Evolutionary conservation across 2,888 invertebrate genomes (phyloP), one percentile per base, ranked within the genome.

Genomic region (Tetragonisca angustula): DNA sequence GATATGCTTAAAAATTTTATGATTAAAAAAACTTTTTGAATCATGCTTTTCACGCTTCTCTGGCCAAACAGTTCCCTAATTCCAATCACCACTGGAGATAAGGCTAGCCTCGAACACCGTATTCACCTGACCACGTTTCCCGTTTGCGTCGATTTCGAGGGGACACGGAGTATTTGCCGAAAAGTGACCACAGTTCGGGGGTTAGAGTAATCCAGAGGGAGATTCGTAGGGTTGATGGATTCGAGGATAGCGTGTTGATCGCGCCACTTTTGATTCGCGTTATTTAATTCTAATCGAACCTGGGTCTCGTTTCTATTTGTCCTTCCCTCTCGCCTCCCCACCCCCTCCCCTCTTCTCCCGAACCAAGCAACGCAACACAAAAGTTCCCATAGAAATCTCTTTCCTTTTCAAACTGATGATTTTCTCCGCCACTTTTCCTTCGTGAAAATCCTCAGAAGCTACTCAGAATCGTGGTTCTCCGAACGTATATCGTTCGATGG

Each of bases 171-270:
- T 59, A 50, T 76, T 76, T 56, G 52, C 27, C 62, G 61, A 64
- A 62, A 70, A 65, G 15, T 32, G n/a, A 32, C 13, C 52, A 13
- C n/a, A 36, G 36, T n/a, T 43, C 52, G 50, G 64, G 64, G 36
- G 83, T 65, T 74, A 65, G 78, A 81, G 88, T 87, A 92, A 90
- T 92, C 92, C 91, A 90, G 90, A 89, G 89, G 88, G 89, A 85
- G 88, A 89, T 88, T 89, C 87, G 88, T 87, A 83, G 81, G 78
- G 77, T 88, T 92, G 92, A 92, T 92, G 90, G 91, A 92, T 92
- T 91, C 83, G 90, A 87, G 87, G 85, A 91, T 92, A 85, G 92
- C 92, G 92, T 92, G 92, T 79, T 61, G 67, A 80, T 81, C 79
- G 79, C 75, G 84, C 77, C 87, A 75, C 75, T 80, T 86, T 76